Conservation (phyloP, 2,797 vertebrate species). For the Dendrocincla tyrannina region DNA sequence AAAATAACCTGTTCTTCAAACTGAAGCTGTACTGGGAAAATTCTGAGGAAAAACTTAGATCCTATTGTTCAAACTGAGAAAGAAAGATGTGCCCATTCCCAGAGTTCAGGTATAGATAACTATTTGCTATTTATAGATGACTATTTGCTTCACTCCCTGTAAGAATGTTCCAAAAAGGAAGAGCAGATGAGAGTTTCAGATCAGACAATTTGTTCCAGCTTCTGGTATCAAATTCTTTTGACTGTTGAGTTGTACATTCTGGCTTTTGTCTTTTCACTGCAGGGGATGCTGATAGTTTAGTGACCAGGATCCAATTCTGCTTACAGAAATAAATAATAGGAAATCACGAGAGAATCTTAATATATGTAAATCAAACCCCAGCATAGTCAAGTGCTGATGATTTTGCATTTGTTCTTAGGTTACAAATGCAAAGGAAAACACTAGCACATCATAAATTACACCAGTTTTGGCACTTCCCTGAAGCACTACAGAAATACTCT, state of each 20-base stretch:
- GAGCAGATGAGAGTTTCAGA: background rate
- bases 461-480: constrained; percentile 32
- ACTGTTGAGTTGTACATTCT: background rate
- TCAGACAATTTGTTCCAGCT: background rate
- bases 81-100: background rate
- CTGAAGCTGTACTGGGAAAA: background rate
- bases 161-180: background rate
- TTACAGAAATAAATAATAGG: constrained; percentile 45
- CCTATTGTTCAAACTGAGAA: background rate
- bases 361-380: constrained; percentile 42
- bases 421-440: constrained; percentile 44
- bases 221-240: background rate
- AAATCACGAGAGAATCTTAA: constrained; percentile 30
- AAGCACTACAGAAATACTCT: constrained; percentile 34
- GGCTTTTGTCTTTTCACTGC: background rate
- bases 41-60: background rate
- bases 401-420: constrained; percentile 58
- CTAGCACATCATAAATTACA: constrained; percentile 53
- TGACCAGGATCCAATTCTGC: constrained; percentile 22
- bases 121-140: background rate
- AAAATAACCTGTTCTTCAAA: background rate
- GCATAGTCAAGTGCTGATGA: constrained; percentile 40
- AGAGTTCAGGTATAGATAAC: background rate
- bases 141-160: background rate
- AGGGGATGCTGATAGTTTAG: background rate